phyloP scores from a whole-genome alignment of 2,888 invertebrate species.

The Philonicus albiceps region DNA sequence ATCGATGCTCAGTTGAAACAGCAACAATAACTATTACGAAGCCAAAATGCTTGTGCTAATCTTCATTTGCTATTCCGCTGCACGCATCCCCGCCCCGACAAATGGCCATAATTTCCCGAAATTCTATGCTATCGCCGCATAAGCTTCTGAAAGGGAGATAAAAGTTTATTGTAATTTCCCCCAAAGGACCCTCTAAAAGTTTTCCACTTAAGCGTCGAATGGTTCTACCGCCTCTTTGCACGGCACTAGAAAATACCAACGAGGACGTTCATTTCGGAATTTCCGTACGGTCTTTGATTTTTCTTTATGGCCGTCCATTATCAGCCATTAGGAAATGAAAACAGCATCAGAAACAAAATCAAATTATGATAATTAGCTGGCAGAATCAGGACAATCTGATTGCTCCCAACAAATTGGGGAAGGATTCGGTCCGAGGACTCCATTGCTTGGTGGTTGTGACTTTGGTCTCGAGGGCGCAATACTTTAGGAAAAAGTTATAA shows the following conservation, averaged over 20 bases:
- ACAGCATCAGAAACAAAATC: conserved; percentile 42
- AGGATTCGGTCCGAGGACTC: neutral
- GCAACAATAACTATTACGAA: neutral
- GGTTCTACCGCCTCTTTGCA: neutral
- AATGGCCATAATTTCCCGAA: neutral
- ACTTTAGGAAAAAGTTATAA: neutral
- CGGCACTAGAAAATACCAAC: neutral
- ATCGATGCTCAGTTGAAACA: neutral
- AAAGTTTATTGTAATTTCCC: conserved; percentile 12
- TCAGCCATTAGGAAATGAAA: conserved; percentile 45
- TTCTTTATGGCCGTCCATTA: conserved; percentile 39
- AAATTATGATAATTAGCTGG: conserved; percentile 44
- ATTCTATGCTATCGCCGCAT: neutral
- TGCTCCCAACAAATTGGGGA: neutral
- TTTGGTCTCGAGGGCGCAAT: neutral
- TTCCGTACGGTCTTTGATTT: conserved; percentile 27
- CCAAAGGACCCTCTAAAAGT: conserved; percentile 18
- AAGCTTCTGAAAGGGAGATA: neutral
- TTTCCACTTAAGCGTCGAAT: conserved; percentile 32
- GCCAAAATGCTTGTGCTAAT: neutral
- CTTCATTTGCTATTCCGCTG: neutral
- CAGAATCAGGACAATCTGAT: neutral
- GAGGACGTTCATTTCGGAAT: neutral
- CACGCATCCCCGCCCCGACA: neutral
- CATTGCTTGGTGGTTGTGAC: neutral